Conservation (phyloP, 1,140 invertebrate species). For the Drosophila elegans region DNA sequence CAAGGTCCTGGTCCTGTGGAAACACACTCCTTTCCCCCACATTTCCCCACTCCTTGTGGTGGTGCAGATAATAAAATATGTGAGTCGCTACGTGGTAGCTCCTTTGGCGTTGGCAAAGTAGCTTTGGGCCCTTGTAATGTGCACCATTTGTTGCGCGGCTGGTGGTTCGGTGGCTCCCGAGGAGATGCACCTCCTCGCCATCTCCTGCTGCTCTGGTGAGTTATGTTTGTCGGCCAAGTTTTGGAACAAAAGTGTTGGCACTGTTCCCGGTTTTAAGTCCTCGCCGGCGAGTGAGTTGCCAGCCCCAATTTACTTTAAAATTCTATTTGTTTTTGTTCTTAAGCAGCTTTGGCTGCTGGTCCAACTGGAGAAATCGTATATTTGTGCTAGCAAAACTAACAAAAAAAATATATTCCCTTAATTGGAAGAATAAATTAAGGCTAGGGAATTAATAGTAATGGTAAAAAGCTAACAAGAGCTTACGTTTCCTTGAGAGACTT, state of each 20-base stretch:
- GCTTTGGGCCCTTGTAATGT: slow-evolving; percentile 53
- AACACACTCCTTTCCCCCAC: not conserved
- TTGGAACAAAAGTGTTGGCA: slow-evolving; percentile 71
- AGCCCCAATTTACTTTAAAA: slow-evolving; percentile 76
- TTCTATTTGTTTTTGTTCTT: slow-evolving; percentile 73
- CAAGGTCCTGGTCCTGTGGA: slow-evolving; percentile 28
- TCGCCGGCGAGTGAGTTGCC: slow-evolving; percentile 60
- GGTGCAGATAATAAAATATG: slow-evolving; percentile 52
- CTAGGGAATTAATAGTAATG: slow-evolving; percentile 1
- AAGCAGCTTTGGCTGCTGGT: slow-evolving; percentile 44
- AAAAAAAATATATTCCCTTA: slow-evolving; percentile 32
- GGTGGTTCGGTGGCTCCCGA: slow-evolving; percentile 37
- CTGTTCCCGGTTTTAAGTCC: slow-evolving; percentile 31
- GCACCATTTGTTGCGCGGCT: slow-evolving; percentile 48
- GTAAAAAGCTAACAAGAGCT: not conserved
- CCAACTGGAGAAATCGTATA: slow-evolving; percentile 14
- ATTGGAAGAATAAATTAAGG: slow-evolving; percentile 40
- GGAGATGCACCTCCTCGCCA: slow-evolving; percentile 49
- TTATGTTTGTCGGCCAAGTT: slow-evolving; percentile 79
- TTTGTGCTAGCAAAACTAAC: slow-evolving; percentile 15
- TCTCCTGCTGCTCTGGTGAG: slow-evolving; percentile 44
- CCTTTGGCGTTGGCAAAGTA: slow-evolving; percentile 44
- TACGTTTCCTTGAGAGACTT: not conserved
- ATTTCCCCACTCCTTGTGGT: slow-evolving; percentile 1
- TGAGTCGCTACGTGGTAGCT: slow-evolving; percentile 51